These are phyloP conservation scores for Aleiodes leptofemur DNA, from an alignment of 2,888 invertebrate genomes.

Conservation along the genomic window DNA sequence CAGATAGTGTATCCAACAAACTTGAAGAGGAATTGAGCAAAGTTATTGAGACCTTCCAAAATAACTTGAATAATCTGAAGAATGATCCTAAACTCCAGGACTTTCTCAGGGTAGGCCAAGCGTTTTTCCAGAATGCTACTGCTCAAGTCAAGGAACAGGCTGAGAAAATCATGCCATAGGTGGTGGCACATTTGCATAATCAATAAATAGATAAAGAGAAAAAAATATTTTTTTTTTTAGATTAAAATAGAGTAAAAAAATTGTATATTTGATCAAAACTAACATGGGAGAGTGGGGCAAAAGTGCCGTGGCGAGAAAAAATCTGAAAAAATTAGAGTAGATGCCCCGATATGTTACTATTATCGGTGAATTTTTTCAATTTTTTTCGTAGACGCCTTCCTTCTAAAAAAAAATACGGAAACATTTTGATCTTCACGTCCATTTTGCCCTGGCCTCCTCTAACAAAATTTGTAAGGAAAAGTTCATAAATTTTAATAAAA, in stretches of 20 bases:
- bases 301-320: slow-evolving; percentile 54
- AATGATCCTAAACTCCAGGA: slow-evolving; percentile 60
- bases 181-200: slow-evolving; percentile 22
- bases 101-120: slow-evolving; percentile 56
- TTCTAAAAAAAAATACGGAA: slow-evolving; percentile 49
- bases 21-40: slow-evolving; percentile 49
- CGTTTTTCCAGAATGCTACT: slow-evolving; percentile 56
- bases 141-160: slow-evolving; percentile 57
- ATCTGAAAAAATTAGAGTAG: no score
- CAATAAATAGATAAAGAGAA: neutral
- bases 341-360: no score
- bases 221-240: neutral
- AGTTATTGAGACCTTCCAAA: slow-evolving; percentile 50
- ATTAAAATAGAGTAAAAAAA: neutral
- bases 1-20: slow-evolving; percentile 26
- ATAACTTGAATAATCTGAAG: slow-evolving; percentile 54
- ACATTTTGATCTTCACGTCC: no score
- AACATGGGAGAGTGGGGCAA: slow-evolving; percentile 18
- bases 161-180: slow-evolving; percentile 60
- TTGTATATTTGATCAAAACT: slow-evolving; percentile 17
- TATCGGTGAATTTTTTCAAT: no score
- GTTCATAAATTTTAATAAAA: no score
- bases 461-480: neutral
- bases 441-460: neutral
- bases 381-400: neutral